Base-by-base conservation (phyloP, 2,113 vertebrate genomes). In the Eudorcas thomsonii region DNA sequence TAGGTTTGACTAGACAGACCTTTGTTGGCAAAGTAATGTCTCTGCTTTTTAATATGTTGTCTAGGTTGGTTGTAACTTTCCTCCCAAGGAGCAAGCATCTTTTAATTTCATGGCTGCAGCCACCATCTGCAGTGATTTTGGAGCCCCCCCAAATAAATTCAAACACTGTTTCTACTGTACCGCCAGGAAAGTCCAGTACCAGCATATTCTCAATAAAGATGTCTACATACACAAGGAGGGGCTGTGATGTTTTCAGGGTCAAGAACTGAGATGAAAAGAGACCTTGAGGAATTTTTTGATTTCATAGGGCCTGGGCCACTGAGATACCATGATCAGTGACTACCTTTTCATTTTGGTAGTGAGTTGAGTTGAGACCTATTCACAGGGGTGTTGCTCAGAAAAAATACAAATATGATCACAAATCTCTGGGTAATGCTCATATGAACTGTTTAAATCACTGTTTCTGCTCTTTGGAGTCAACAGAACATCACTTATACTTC, bases 301-400 rank as follows among this genome's bases (percentile, higher is more conserved):
- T 60, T 87, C 30, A 1, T 0, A 11, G 4, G 16, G 2, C 7
- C 33, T 26, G 33, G 2, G 4, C 5, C n/a, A 2, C 19, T 3
- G 25, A 55, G 28, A n/a, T 4, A 17, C 14, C 6, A 7, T 3
- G 17, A 55, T 19, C 21, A 30, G 67, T 4, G 30, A n/a, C 67
- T 84, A 9, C 15, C 6, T 23, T 17, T 60, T 90, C 7, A 43
- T 2, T 43, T 9, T 48, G 50, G 45, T 7, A 13, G 10, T 71
- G 33, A 50, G 62, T 77, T 48, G 30, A 86, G n/a, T 28, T 36
- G 28, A 74, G 4, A 88, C 45, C 7, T 55, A 13, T 52, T 77
- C 21, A 86, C 21, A 26, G 7, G 2, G 2, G 6, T 26, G 36
- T 86, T 21, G 13, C 64, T 89, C 8, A 74, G 39, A 78, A 77